phyloP scores from a whole-genome alignment of 2,888 invertebrate species.

The Ophion ventricosus region DNA sequence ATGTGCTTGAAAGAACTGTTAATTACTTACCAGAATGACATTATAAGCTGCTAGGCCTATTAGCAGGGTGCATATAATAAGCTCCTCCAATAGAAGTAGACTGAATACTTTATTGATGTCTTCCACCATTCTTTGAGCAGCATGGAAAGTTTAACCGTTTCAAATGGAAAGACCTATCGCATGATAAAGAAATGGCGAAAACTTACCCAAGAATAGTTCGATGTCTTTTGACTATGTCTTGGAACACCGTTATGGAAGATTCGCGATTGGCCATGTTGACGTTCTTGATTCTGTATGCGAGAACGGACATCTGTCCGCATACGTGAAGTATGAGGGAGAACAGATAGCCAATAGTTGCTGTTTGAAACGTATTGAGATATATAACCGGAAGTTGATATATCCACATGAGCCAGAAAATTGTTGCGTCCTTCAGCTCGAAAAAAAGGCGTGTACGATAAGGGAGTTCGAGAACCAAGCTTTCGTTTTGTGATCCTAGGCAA shows the following conservation, averaged over 20 bases:
- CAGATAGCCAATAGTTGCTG: slow-evolving; percentile 53
- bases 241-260: slow-evolving; percentile 15
- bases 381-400: slow-evolving; percentile 54
- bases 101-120: slow-evolving; percentile 57
- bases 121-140: slow-evolving; percentile 36
- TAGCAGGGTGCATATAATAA: slow-evolving; percentile 49
- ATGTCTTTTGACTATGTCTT: slow-evolving; percentile 37
- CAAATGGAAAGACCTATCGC: not conserved
- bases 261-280: slow-evolving; percentile 8
- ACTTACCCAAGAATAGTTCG: slow-evolving; percentile 46
- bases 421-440: slow-evolving; percentile 31
- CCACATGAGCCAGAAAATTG: slow-evolving; percentile 49
- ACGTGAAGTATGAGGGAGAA: slow-evolving; percentile 52
- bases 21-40: slow-evolving; percentile 56
- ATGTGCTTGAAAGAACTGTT: not conserved
- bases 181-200: not conserved
- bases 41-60: slow-evolving; percentile 61
- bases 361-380: slow-evolving; percentile 45
- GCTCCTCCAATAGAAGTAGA: slow-evolving; percentile 60
- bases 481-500: slow-evolving; percentile 22
- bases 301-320: slow-evolving; percentile 51
- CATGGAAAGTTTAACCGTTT: not conserved
- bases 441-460: slow-evolving; percentile 30
- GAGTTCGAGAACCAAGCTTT: slow-evolving; percentile 20
- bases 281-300: slow-evolving; percentile 50